These are phyloP conservation scores for Nyctalus aviator DNA, from an alignment of 2,797 vertebrate species.

Conservation along the genomic window DNA sequence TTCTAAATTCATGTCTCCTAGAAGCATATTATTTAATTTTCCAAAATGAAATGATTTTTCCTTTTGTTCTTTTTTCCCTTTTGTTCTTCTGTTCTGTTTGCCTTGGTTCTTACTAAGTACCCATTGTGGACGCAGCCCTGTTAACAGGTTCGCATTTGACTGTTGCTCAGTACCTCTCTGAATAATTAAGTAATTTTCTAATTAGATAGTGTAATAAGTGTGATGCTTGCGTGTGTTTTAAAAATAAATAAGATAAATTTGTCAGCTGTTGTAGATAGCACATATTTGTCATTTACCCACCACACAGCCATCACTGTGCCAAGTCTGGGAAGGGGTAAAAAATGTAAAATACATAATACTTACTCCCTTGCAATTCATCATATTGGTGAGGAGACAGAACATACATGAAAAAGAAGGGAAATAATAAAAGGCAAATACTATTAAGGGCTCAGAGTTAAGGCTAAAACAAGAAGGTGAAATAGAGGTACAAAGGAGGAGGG, in stretches of 20 bases:
- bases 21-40: constrained; percentile 64
- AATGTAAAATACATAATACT: background rate
- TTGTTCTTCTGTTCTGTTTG: constrained; percentile 25
- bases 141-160: constrained; percentile 52
- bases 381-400: background rate
- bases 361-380: background rate
- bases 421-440: background rate
- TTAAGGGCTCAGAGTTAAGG: background rate
- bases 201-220: constrained; percentile 12
- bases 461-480: background rate
- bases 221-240: background rate
- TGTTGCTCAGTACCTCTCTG: background rate
- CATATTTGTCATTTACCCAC: background rate
- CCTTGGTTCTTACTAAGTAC: background rate
- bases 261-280: constrained; percentile 22
- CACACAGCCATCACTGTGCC: background rate
- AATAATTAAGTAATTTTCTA: constrained; percentile 63
- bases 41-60: background rate
- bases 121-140: background rate
- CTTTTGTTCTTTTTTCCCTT: constrained; percentile 46
- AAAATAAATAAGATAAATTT: constrained; percentile 48
- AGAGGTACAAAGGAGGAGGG: background rate
- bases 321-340: background rate
- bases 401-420: background rate
- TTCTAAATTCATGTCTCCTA: constrained; percentile 16